Conservation (phyloP, 1,140 invertebrate genomes). For the Diorhabda sublineata region DNA sequence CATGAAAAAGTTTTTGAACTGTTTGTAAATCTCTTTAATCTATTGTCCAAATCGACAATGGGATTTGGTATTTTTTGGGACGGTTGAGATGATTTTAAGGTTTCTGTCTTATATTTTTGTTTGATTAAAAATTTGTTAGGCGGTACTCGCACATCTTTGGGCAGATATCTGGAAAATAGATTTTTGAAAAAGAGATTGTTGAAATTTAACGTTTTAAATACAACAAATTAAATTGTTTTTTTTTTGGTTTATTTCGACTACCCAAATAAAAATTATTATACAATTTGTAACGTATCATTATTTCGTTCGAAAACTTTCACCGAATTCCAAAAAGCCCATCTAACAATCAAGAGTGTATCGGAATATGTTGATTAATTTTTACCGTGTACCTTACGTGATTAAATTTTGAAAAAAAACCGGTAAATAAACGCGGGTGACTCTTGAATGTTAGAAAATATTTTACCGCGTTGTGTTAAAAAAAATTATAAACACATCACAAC, state of each 20-base stretch:
- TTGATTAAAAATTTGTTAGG: neutral
- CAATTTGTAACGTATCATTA: no score
- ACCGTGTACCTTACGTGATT: no score
- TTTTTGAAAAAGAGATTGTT: neutral
- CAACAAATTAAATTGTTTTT: no score
- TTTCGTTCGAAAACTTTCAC: no score
- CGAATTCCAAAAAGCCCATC: no score
- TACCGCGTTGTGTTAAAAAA: neutral
- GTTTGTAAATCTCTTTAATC: neutral
- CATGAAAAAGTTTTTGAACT: slow-evolving; percentile 1
- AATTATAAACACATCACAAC: neutral
- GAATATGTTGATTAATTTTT: no score
- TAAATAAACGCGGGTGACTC: neutral
- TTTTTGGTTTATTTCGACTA: no score
- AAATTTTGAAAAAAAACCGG: no score
- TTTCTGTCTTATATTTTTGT: slow-evolving; percentile 3
- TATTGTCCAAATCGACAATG: neutral
- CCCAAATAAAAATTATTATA: no score
- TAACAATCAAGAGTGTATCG: no score
- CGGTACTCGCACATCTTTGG: neutral
- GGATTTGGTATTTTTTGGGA: neutral
- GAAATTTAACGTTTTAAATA: no score
- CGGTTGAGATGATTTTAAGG: neutral
- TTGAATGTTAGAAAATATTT: neutral
- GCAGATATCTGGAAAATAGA: neutral